phyloP scores from a whole-genome alignment of 2,113 vertebrate genomes.

The Nibea coibor region DNA sequence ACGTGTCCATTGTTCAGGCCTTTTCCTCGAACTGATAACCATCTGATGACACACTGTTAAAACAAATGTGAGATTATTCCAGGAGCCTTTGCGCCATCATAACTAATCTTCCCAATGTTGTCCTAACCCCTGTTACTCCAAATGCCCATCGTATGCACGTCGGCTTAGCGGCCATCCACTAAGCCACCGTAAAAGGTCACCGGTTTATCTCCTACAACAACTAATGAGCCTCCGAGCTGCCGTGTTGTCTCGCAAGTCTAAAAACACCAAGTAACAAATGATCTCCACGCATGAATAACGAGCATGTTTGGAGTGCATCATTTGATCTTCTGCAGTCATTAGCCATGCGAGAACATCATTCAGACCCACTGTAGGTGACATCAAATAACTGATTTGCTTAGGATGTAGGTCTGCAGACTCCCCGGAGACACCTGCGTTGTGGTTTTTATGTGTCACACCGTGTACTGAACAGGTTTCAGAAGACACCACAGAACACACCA shows the following conservation, averaged over 20 bases:
- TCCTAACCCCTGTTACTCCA: constrained; percentile 10
- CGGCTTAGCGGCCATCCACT: neutral
- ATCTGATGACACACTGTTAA: constrained; percentile 35
- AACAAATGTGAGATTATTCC: constrained; percentile 47
- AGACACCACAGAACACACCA: neutral
- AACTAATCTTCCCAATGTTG: constrained; percentile 41
- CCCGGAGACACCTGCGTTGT: constrained; percentile 59
- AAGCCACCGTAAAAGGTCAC: constrained; percentile 16
- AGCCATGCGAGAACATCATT: neutral
- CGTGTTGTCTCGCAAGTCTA: neutral
- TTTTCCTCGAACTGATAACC: constrained; percentile 42
- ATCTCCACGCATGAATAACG: neutral
- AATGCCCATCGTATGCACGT: neutral
- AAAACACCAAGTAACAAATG: neutral
- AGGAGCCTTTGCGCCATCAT: constrained; percentile 18
- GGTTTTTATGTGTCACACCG: constrained; percentile 46
- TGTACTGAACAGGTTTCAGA: constrained; percentile 53
- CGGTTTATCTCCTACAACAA: constrained; percentile 8
- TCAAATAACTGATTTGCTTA: constrained; percentile 16
- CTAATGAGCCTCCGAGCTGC: neutral
- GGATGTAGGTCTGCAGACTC: constrained; percentile 19
- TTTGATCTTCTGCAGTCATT: neutral
- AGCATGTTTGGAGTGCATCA: neutral
- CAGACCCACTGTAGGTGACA: constrained; percentile 1
- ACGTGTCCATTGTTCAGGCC: constrained; percentile 44